phyloP scores from a whole-genome alignment of 2,113 vertebrate genomes.

The Halichoeres trimaculatus region DNA sequence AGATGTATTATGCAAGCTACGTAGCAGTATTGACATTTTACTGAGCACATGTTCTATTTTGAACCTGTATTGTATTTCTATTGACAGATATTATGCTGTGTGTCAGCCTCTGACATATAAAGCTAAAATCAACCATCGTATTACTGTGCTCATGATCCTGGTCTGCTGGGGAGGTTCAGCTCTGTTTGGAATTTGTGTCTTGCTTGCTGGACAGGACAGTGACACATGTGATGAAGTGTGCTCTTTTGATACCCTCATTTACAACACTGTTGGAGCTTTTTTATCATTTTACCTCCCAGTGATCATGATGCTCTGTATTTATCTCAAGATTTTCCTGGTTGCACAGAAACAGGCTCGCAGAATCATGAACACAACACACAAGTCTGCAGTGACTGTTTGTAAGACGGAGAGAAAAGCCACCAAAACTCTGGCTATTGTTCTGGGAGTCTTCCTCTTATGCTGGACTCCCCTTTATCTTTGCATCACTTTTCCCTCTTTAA shows the following conservation, averaged over 20 bases:
- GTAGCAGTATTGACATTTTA: not conserved
- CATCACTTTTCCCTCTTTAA: constrained; percentile 21
- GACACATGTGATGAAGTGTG: constrained; percentile 20
- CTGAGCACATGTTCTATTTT: not conserved
- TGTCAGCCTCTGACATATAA: not conserved
- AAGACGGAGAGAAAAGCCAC: constrained; percentile 51
- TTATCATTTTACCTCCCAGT: constrained; percentile 26
- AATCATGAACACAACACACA: constrained; percentile 21
- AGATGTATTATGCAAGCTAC: not conserved
- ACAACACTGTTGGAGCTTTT: constrained; percentile 18
- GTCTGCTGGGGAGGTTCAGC: constrained; percentile 12
- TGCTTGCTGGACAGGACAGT: constrained; percentile 18
- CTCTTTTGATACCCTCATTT: not conserved
- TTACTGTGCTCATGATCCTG: constrained; percentile 18
- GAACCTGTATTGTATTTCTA: not conserved
- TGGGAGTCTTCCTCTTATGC: constrained; percentile 47
- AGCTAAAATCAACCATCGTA: not conserved
- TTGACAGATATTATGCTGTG: not conserved
- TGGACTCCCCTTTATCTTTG: constrained; percentile 20
- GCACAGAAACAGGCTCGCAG: constrained; percentile 37
- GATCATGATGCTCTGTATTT: constrained; percentile 41
- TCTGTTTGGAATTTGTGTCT: constrained; percentile 32
- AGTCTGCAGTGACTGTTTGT: constrained; percentile 12
- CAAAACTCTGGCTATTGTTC: constrained; percentile 49
- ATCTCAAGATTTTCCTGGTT: constrained; percentile 53